Evolutionary conservation across 2,797 vertebrate genomes (phyloP).

Genomic region (Enteromius paludinosus): DNA sequence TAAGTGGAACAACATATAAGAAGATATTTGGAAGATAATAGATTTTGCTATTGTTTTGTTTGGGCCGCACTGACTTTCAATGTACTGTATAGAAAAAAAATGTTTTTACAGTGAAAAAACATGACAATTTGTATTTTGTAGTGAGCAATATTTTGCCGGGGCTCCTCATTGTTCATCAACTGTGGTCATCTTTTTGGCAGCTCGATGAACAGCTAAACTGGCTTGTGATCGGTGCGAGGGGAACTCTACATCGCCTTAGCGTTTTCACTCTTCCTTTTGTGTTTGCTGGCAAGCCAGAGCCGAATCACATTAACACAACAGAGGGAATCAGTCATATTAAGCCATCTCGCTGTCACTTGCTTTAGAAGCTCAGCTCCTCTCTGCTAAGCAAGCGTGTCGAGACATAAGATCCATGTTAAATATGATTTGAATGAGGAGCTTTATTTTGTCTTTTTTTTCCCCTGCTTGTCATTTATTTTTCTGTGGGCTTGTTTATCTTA

Average conservation of each 20-base stretch:
- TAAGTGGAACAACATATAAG: background rate
- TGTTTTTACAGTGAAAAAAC: background rate
- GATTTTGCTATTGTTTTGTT: background rate
- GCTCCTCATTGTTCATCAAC: conserved; percentile 12
- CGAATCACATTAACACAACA: conserved; percentile 72
- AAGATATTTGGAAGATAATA: background rate
- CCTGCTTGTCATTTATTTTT: conserved; percentile 50
- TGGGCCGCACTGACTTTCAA: background rate
- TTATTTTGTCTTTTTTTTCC: conserved; percentile 64
- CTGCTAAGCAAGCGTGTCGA: conserved; percentile 66
- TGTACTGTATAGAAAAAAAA: background rate
- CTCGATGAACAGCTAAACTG: conserved; percentile 18
- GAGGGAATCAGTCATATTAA: conserved; percentile 73
- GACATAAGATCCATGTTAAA: conserved; percentile 72
- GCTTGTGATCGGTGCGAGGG: conserved; percentile 19
- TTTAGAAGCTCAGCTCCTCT: conserved; percentile 63
- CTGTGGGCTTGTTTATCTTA: conserved; percentile 35
- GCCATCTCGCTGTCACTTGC: conserved; percentile 70
- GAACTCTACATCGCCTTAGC: conserved; percentile 16
- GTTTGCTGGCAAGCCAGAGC: conserved; percentile 64
- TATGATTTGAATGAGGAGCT: conserved; percentile 75
- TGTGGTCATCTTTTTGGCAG: conserved; percentile 1
- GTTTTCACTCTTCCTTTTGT: conserved; percentile 63
- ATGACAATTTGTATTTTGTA: background rate
- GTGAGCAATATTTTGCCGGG: background rate